Conservation (phyloP, 2,797 vertebrate species). For the Sternarchorhynchus goeldii region DNA sequence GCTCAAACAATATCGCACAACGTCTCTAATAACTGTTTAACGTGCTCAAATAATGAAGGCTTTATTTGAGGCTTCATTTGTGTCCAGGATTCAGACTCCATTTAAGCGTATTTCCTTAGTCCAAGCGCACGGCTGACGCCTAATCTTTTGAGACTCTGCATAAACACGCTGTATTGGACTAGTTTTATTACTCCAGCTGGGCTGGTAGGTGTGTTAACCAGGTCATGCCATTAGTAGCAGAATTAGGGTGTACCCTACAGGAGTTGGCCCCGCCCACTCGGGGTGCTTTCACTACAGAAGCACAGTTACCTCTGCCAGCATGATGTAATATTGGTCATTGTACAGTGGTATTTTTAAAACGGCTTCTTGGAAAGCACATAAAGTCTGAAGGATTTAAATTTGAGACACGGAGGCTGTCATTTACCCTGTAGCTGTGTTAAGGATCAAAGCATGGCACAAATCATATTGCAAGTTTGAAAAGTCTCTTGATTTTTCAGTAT, state of each 20-base stretch:
- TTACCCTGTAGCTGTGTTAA: no score
- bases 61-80: not conserved
- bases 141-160: no score
- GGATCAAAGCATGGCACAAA: no score
- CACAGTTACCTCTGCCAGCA: not conserved
- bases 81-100: no score
- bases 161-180: not conserved
- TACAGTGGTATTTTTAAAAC: not conserved
- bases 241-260: slow-evolving; percentile 13
- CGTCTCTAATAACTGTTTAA: not conserved
- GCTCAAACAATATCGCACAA: not conserved
- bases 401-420: no score
- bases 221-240: not conserved
- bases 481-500: no score
- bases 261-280: not conserved
- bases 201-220: slow-evolving; percentile 10
- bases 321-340: not conserved
- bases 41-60: not conserved
- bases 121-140: no score
- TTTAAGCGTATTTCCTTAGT: not conserved
- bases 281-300: not conserved
- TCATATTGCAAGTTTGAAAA: no score
- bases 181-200: not conserved
- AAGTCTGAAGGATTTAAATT: no score
- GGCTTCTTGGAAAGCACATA: no score